Percentiles rank a stretch among this genome's conserved stretches.
Conservation (phyloP, 30 jellyfish, hydroid and myxozoan genomes). For the Aurelia sp. region DNA sequence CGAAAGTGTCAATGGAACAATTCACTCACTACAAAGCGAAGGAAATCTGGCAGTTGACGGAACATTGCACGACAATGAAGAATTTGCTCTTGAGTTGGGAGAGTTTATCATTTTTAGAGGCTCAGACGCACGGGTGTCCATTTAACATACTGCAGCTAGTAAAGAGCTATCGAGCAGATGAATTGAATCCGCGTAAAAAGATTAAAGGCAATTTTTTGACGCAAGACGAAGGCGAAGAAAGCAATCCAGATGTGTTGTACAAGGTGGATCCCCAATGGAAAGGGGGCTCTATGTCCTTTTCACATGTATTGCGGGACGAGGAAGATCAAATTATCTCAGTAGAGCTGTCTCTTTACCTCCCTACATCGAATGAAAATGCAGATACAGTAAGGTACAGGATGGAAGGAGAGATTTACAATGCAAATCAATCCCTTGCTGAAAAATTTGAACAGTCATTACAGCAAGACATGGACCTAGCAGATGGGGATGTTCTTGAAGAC, state of each 20-base stretch:
- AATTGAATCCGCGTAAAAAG: too few species aligned
- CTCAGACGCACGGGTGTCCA: slow-evolving; percentile 12
- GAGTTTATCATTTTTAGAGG: slow-evolving; percentile 23
- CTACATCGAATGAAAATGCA: neutral
- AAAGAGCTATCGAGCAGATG: too few species aligned
- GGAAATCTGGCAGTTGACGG: neutral
- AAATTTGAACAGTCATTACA: neutral
- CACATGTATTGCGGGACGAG: neutral
- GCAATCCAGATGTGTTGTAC: neutral
- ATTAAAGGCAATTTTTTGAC: neutral
- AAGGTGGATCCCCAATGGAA: too few species aligned
- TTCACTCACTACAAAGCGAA: slow-evolving; percentile 5
- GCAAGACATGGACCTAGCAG: slow-evolving; percentile 18
- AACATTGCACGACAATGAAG: neutral
- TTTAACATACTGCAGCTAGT: neutral
- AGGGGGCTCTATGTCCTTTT: too few species aligned
- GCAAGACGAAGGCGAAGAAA: neutral
- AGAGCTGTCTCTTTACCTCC: too few species aligned
- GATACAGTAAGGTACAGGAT: neutral
- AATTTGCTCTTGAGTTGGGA: slow-evolving; percentile 10
- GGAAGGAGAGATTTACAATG: slow-evolving; percentile 5
- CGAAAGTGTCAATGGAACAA: neutral
- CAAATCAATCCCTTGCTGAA: neutral
- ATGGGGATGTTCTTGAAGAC: slow-evolving; percentile 2
- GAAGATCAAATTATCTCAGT: neutral